Percentiles rank a stretch among this genome's conserved stretches.
Conservation (phyloP, 2,113 vertebrate genomes). For the Python bivittatus region DNA sequence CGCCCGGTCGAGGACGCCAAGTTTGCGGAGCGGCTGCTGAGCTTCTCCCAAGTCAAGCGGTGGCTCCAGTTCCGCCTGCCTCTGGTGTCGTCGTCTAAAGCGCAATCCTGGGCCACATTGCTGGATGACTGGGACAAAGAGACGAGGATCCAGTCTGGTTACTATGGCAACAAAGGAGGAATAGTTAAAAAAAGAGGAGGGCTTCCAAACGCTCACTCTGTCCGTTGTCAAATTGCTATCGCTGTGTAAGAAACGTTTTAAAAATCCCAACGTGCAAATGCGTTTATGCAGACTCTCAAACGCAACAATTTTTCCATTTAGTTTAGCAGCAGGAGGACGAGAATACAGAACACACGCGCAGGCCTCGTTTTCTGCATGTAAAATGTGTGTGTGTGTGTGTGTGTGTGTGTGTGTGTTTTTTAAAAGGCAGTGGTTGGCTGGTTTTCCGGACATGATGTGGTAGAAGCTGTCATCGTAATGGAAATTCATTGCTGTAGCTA, state of each 20-base stretch:
- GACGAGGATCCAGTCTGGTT: conserved; percentile 91
- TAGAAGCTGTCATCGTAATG: conserved; percentile 87
- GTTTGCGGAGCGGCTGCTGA: not conserved
- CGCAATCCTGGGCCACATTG: conserved; percentile 67
- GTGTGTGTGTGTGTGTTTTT: conserved; percentile 76
- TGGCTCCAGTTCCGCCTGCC: conserved; percentile 33
- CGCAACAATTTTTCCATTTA: conserved; percentile 23
- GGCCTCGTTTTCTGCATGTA: conserved; percentile 72
- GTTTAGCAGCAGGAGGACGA: conserved; percentile 71
- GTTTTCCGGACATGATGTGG: conserved; percentile 87
- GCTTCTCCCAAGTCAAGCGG: conserved; percentile 23
- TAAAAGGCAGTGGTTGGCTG: conserved; percentile 85
- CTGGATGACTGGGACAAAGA: conserved; percentile 81
- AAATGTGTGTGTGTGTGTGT: conserved; percentile 77
- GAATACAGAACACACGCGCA: conserved; percentile 40
- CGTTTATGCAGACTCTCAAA: conserved; percentile 39
- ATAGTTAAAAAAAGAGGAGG: conserved; percentile 71
- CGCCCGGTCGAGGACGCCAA: too few relatives aligned
- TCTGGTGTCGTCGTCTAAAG: conserved; percentile 47
- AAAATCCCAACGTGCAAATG: conserved; percentile 36
- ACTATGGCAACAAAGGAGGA: conserved; percentile 92
- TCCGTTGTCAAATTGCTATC: conserved; percentile 56
- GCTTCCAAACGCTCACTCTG: conserved; percentile 72
- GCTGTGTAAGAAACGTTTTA: conserved; percentile 43
- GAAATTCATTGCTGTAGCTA: conserved; percentile 90